A percentile compares a stretch with the other conserved stretches of the same genome.
phyloP scores from a whole-genome alignment of 2,797 vertebrate species.

The Myotis findleyi region DNA sequence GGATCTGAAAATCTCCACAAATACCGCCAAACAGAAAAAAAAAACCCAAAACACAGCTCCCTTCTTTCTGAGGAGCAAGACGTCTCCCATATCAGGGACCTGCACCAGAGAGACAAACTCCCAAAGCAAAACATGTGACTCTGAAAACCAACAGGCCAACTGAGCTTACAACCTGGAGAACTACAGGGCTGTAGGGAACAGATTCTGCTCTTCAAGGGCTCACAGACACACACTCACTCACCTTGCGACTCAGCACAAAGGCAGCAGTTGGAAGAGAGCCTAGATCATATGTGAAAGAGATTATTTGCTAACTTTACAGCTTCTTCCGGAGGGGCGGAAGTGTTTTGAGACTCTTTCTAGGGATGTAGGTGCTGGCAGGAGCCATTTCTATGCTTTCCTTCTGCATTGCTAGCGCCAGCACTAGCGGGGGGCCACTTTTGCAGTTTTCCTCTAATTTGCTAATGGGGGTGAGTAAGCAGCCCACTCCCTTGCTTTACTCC shows the following conservation, averaged over 20 bases:
- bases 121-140: neutral
- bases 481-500: neutral
- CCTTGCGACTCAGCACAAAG: neutral
- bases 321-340: neutral
- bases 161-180: neutral
- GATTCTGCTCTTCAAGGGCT: neutral
- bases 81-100: neutral
- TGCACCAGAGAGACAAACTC: neutral
- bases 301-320: neutral
- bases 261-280: neutral
- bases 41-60: neutral
- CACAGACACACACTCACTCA: neutral
- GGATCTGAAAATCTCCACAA: too few relatives aligned
- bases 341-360: neutral
- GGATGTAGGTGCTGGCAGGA: neutral
- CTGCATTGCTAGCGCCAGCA: neutral
- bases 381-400: neutral
- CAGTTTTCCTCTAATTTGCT: neutral
- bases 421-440: neutral
- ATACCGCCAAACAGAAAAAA: neutral
- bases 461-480: neutral
- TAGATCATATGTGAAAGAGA: neutral
- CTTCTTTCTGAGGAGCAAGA: neutral
- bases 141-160: neutral
- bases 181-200: neutral